Evolutionary conservation across 2,888 invertebrate genomes (phyloP).

Genomic region (Clanis bilineata): DNA sequence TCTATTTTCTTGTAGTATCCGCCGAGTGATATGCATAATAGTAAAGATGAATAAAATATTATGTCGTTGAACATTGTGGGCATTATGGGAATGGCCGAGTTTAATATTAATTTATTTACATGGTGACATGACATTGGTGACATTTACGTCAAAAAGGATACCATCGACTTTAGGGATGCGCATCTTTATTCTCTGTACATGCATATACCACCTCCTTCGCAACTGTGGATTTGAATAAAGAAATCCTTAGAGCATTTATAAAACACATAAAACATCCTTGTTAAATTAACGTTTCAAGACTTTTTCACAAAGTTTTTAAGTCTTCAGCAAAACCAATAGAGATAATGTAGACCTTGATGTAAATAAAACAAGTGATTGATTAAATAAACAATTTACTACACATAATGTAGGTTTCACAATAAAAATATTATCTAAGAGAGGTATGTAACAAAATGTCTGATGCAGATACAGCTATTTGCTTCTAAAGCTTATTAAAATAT

Average conservation of each 20-base stretch:
- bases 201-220: too few relatives aligned
- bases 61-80: constrained; percentile 40
- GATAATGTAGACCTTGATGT: too few relatives aligned
- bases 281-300: background rate
- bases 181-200: too few relatives aligned
- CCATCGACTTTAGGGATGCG: too few relatives aligned
- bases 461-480: constrained; percentile 68
- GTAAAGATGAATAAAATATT: constrained; percentile 51
- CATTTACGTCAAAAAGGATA: background rate
- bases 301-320: too few relatives aligned
- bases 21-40: constrained; percentile 82
- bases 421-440: constrained; percentile 79
- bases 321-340: too few relatives aligned
- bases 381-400: constrained; percentile 83
- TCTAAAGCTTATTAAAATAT: constrained; percentile 27
- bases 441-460: constrained; percentile 71
- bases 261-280: too few relatives aligned
- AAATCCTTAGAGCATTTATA: too few relatives aligned
- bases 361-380: constrained; percentile 63
- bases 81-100: constrained; percentile 14
- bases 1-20: constrained; percentile 81
- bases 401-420: constrained; percentile 80
- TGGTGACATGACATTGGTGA: background rate
- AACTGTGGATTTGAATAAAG: too few relatives aligned
- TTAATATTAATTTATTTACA: background rate